A percentile compares a stretch with the other conserved stretches of the same genome.
phyloP scores from a whole-genome alignment of 2,797 vertebrate species.

The Picus viridis region DNA sequence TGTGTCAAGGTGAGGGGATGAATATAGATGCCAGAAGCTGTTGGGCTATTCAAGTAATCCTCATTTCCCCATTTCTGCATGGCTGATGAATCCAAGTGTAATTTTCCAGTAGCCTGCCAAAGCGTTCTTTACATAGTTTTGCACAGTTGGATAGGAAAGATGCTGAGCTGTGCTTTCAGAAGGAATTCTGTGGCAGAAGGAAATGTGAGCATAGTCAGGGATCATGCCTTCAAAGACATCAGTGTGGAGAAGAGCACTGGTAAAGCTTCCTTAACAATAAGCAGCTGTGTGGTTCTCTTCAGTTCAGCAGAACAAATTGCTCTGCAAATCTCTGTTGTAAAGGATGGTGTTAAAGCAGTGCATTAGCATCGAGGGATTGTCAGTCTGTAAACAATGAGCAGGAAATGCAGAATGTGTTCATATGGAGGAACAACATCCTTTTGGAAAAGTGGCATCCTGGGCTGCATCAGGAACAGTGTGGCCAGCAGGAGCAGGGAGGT shows the following conservation, averaged over 20 bases:
- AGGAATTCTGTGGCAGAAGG: background rate
- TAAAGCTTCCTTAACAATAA: constrained; percentile 16
- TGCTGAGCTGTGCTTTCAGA: constrained; percentile 17
- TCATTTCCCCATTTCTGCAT: background rate
- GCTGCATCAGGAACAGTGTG: too few relatives aligned
- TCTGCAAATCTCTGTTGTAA: background rate
- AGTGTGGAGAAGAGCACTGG: background rate
- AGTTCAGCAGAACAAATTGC: background rate
- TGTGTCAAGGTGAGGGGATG: background rate
- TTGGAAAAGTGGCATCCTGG: background rate
- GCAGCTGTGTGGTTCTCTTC: background rate
- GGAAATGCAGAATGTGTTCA: background rate
- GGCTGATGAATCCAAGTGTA: background rate
- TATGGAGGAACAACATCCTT: background rate
- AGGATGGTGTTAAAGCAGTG: background rate
- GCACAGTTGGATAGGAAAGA: background rate
- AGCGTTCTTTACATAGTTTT: fast-evolving
- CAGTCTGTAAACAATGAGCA: background rate
- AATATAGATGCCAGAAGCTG: background rate
- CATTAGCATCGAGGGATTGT: background rate
- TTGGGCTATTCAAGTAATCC: background rate
- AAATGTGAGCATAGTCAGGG: background rate
- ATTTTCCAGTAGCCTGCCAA: background rate
- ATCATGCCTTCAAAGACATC: background rate
- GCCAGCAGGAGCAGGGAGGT: too few relatives aligned